Evolutionary conservation across 2,113 vertebrate genomes (phyloP), one percentile per base, ranked within the genome.

Genomic region (Tyto alba): DNA sequence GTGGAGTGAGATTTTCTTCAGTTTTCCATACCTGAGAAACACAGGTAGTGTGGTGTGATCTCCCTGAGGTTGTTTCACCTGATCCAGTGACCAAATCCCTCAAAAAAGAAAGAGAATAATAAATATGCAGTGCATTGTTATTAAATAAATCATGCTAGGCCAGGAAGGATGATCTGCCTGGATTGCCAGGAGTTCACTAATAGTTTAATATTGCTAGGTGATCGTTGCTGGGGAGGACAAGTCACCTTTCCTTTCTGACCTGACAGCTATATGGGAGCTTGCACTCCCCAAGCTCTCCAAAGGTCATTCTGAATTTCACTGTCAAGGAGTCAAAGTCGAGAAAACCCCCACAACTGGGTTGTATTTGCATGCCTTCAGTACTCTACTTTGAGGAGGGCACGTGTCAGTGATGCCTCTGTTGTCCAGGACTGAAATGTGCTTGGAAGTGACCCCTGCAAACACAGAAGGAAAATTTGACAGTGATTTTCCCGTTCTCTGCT

Each of bases 321-420:
- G 48, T 18, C 13, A 59, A 89, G 59, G 32, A 66, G 5, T 30
- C 25, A 67, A 55, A 45, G 29, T 62, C 53, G 77, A 63, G 74
- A 16, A 73, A 23, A 3, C 2, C 9, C 13, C 10, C 20, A 5
- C 18, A 89, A 27, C 2, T 1, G 2, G 10, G 3, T 16, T 57
- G 23, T 43, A 27, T 52, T 34, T 74, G 7, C 9, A 12, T 32
- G 10, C 11, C 8, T 73, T 25, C 2, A 1, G n/a, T 48, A 56
- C 13, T 55, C 5, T 0, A 1, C 15, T 7, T 56, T 68, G 47
- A 73, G 30, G 21, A 48, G 76, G 16, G 10, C 23, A 32, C 0
- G 0, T 50, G 32, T 25, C 22, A 43, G 7, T 15, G 19, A 34
- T 80, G 41, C 8, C 15, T 66, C 36, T 72, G 10, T 30, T 87